Evolutionary conservation across 1,140 invertebrate genomes (phyloP), one percentile per base, ranked within the genome.

Genomic region (Pentalonia nigronervosa): DNA sequence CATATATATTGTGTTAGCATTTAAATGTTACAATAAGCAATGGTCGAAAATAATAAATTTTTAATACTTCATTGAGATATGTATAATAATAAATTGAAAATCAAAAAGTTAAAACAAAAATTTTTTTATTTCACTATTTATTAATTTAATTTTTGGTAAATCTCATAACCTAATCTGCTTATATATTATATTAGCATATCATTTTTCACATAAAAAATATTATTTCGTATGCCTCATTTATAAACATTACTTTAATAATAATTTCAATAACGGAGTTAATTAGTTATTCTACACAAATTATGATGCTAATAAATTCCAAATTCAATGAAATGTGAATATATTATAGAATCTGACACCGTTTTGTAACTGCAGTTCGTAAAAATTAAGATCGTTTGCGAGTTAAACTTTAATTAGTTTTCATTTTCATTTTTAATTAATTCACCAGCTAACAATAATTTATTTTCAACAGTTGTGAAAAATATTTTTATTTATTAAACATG

Each of bases 351-450:
- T 48, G 84, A 47, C 45, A 86, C 45, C 25, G 23, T 36, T 25
- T 45, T 86, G 23, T 45, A 45, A 84, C 76, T 81, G 36, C 25
- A 45, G 47, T 86, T 86, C 83, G 25, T 86, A 45, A 86, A 86
- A 86, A 86, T 86, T 45, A 41, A 86, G 36, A 45, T 86, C 41
- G 83, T 86, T 86, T 86, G 83, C 20, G 41, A 86, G 83, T 86
- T 25, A 86, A 86, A 45, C 83, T 45, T 86, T 86, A 86, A 86
- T 86, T 45, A 45, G 21, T 86, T 45, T 45, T 45, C 41, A 86
- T 86, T 86, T 86, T 83, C 81, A 45, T 25, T 86, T 86, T 86
- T 86, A 86, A 86, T 86, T 86, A 86, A 86, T 86, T 86, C 83
- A 47, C 83, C 25, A 25, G 21, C 25, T 17, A 45, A 86, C 4